Evolutionary conservation across 2,797 vertebrate species (phyloP).

Genomic region (Periophthalmus magnuspinnatus): DNA sequence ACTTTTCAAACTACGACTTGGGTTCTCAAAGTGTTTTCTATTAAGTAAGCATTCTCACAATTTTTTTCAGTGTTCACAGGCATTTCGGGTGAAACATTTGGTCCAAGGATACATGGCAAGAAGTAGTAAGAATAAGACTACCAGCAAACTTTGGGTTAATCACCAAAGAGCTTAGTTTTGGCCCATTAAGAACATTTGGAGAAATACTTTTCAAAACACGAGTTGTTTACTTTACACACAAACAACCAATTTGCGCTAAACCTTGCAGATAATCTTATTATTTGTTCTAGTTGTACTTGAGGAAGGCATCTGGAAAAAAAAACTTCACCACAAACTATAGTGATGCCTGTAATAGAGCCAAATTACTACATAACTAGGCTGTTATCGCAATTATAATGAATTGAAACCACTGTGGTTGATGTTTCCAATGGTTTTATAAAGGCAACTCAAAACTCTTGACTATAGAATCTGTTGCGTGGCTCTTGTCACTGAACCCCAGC

Average conservation of each 20-base stretch:
- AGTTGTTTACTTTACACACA: neutral
- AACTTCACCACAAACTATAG: neutral
- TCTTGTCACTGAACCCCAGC: conserved; percentile 63
- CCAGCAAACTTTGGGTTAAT: too few species aligned
- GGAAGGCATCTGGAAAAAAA: neutral
- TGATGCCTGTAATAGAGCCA: neutral
- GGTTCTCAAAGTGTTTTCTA: too few species aligned
- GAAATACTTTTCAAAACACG: neutral
- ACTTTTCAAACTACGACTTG: neutral
- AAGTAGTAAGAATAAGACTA: too few species aligned
- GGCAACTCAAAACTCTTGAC: neutral
- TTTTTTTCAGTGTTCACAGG: neutral
- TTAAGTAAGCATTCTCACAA: too few species aligned
- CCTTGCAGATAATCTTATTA: neutral
- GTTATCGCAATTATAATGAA: neutral
- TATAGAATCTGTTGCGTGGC: conserved; percentile 20
- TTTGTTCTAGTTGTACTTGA: neutral
- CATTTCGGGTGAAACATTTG: neutral
- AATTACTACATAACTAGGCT: neutral
- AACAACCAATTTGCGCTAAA: neutral
- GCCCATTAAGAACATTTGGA: neutral
- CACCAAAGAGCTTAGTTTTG: neutral
- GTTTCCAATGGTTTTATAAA: neutral
- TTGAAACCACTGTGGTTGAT: neutral
- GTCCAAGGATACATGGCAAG: too few species aligned